phyloP scores from a whole-genome alignment of 2,113 vertebrate species.

The Cricetomys ansorgei region DNA sequence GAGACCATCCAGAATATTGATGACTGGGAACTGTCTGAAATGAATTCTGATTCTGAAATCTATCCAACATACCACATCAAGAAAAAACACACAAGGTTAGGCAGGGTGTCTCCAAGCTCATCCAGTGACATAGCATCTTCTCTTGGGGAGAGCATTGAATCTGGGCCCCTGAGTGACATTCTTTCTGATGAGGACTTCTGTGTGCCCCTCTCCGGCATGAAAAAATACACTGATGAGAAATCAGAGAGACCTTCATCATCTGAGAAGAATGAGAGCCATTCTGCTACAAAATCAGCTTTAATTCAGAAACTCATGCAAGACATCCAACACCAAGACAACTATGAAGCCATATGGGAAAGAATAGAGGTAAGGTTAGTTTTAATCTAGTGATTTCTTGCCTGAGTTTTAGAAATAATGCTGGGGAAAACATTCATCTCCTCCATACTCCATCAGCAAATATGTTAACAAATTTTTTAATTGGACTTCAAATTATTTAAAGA shows the following conservation, averaged over 20 bases:
- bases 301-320: slow-evolving; percentile 94
- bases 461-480: not conserved
- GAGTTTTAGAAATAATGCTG: not conserved
- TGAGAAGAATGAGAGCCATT: slow-evolving; percentile 83
- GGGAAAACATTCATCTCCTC: not conserved
- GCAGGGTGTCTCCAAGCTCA: slow-evolving; percentile 92
- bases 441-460: not conserved
- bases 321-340: slow-evolving; percentile 93
- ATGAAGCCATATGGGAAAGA: slow-evolving; percentile 94
- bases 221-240: slow-evolving; percentile 82
- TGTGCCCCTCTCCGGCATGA: slow-evolving; percentile 81
- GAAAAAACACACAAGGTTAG: slow-evolving; percentile 84
- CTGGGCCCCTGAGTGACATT: slow-evolving; percentile 94
- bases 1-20: slow-evolving; percentile 94
- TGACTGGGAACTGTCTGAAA: slow-evolving; percentile 97
- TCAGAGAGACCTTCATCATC: slow-evolving; percentile 72
- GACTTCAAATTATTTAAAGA: slow-evolving; percentile 2
- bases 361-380: slow-evolving; percentile 91
- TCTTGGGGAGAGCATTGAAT: slow-evolving; percentile 94
- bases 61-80: slow-evolving; percentile 85
- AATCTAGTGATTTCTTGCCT: not conserved
- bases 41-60: slow-evolving; percentile 93
- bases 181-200: slow-evolving; percentile 92
- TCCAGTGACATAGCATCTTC: slow-evolving; percentile 95
- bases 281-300: slow-evolving; percentile 87